These are phyloP conservation scores for Stigmatopora nigra DNA, from an alignment of 2,113 vertebrate species.

Conservation along the genomic window DNA sequence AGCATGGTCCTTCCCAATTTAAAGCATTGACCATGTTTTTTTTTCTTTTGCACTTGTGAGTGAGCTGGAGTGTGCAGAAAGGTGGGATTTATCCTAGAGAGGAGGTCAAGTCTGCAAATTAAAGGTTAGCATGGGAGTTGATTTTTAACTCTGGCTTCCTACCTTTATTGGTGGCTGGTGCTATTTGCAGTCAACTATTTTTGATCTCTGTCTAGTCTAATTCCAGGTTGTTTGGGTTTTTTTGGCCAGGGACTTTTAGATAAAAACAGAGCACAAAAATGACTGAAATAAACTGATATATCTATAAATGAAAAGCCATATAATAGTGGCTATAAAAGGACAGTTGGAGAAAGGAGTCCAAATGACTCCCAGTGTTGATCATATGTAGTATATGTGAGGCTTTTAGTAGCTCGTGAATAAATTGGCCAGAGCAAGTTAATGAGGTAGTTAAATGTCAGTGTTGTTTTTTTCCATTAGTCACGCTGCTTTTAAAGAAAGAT, in stretches of 20 bases:
- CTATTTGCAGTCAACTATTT: no score
- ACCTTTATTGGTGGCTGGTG: no score
- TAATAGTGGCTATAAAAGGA: background rate
- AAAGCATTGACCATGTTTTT: background rate
- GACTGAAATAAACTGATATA: background rate
- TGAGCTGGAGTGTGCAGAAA: no score
- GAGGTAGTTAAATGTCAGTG: conserved; percentile 2
- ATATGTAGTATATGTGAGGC: background rate
- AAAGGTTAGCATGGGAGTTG: no score
- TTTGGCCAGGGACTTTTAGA: no score
- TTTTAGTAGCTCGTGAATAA: background rate
- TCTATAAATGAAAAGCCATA: background rate
- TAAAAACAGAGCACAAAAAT: background rate
- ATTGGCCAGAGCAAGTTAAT: background rate
- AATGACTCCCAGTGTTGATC: background rate
- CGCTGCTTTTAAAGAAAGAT: background rate
- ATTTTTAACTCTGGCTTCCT: no score
- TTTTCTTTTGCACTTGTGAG: no score
- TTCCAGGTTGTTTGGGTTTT: no score
- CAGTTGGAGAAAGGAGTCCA: background rate
- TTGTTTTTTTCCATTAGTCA: background rate
- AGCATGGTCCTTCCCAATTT: background rate
- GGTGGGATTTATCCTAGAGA: no score
- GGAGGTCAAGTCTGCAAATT: no score
- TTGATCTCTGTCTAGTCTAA: no score